Evolutionary conservation across 2,888 invertebrate species (phyloP).

Genomic region (Hylaea fasciaria): DNA sequence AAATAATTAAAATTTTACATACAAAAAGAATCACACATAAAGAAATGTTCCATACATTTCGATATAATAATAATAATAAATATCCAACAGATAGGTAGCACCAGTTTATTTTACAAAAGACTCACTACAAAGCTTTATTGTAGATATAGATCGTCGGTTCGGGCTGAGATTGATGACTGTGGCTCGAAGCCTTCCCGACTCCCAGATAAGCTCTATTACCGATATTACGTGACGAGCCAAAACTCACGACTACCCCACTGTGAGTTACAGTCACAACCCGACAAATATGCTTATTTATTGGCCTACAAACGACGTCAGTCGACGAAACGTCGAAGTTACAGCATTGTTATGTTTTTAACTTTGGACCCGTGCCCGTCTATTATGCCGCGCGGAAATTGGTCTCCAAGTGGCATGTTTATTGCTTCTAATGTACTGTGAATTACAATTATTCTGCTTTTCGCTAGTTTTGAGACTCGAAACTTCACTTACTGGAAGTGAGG

Average conservation of each 20-base stretch:
- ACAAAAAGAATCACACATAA: no score
- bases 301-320: slow-evolving; percentile 48
- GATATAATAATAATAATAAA: no score
- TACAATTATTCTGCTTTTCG: not conserved
- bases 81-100: no score
- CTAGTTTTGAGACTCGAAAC: not conserved
- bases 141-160: slow-evolving; percentile 48
- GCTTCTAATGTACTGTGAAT: slow-evolving; percentile 22
- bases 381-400: slow-evolving; percentile 18
- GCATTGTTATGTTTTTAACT: slow-evolving; percentile 34
- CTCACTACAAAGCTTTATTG: slow-evolving; percentile 38
- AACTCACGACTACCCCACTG: slow-evolving; percentile 46
- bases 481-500: not conserved
- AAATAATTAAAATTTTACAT: no score
- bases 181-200: slow-evolving; percentile 59
- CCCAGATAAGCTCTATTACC: slow-evolving; percentile 64
- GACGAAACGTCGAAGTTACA: slow-evolving; percentile 39
- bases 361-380: slow-evolving; percentile 33
- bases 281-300: slow-evolving; percentile 57
- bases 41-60: no score
- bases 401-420: slow-evolving; percentile 27
- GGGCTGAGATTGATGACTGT: slow-evolving; percentile 68
- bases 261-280: slow-evolving; percentile 42
- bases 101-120: no score
- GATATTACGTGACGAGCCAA: slow-evolving; percentile 70